Evolutionary conservation across 2,797 vertebrate species (phyloP).

Genomic region (Sternotherus odoratus): DNA sequence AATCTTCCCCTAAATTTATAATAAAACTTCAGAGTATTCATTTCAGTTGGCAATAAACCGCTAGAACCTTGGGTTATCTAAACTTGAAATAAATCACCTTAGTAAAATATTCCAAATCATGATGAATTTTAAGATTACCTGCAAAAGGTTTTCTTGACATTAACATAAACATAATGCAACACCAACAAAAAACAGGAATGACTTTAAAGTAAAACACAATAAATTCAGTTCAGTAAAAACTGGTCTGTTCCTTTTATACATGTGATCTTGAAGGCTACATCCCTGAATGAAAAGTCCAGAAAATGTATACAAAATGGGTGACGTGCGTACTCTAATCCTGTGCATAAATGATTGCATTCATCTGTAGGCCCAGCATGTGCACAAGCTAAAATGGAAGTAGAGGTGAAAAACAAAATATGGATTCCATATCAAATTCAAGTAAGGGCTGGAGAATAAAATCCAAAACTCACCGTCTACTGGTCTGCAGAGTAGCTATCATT

Average conservation of each 20-base stretch:
- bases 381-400: neutral
- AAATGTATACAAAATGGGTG: neutral
- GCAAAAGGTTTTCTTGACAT: neutral
- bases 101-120: conserved; percentile 25
- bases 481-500: neutral
- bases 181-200: neutral
- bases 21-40: conserved; percentile 40
- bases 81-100: neutral
- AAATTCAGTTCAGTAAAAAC: neutral
- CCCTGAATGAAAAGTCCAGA: neutral
- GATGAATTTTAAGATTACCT: neutral
- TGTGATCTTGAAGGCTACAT: neutral
- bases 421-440: neutral
- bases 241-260: neutral
- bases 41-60: neutral
- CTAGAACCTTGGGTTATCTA: neutral
- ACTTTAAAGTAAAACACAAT: neutral
- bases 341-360: neutral
- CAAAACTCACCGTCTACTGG: neutral
- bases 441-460: neutral
- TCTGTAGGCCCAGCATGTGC: neutral
- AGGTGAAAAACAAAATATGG: neutral
- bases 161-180: neutral
- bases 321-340: neutral
- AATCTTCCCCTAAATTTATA: conserved; percentile 28